phyloP scores from a whole-genome alignment of 2,113 vertebrate species.

The Aldabrachelys gigantea region DNA sequence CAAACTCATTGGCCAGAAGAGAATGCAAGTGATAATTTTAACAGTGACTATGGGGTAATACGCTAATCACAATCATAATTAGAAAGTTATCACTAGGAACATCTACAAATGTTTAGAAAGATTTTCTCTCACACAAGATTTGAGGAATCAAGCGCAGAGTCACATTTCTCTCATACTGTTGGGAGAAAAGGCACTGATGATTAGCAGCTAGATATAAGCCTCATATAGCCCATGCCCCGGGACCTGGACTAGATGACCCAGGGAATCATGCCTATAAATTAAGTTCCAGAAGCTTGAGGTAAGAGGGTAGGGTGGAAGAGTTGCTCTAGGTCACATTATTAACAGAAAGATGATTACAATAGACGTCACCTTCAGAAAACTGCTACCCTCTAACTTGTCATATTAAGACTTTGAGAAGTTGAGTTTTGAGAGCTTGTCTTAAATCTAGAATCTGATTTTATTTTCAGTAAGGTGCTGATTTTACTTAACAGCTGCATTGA shows the following conservation, averaged over 20 bases:
- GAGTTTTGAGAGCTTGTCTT: neutral
- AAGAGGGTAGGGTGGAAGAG: neutral
- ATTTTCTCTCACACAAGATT: constrained; percentile 20
- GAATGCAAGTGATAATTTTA: neutral
- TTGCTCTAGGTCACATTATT: neutral
- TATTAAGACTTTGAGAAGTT: neutral
- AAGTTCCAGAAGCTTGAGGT: neutral
- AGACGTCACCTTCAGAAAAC: neutral
- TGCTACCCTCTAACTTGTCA: neutral
- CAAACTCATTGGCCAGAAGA: neutral
- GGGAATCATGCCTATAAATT: neutral
- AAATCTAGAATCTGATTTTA: neutral
- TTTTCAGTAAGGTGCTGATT: neutral
- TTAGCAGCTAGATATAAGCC: neutral
- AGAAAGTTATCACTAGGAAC: neutral
- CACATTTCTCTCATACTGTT: neutral
- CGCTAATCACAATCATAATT: neutral
- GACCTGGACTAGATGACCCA: neutral
- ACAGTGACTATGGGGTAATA: neutral
- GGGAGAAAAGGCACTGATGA: neutral
- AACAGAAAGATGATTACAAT: neutral
- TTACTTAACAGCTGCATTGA: neutral
- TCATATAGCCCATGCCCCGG: too few relatives aligned
- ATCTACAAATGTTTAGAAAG: rapidly evolving
- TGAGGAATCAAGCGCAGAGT: neutral